A percentile compares a stretch with the other conserved stretches of the same genome.
phyloP scores from a whole-genome alignment of 2,797 vertebrate species.

The Cirrhinus mrigala region DNA sequence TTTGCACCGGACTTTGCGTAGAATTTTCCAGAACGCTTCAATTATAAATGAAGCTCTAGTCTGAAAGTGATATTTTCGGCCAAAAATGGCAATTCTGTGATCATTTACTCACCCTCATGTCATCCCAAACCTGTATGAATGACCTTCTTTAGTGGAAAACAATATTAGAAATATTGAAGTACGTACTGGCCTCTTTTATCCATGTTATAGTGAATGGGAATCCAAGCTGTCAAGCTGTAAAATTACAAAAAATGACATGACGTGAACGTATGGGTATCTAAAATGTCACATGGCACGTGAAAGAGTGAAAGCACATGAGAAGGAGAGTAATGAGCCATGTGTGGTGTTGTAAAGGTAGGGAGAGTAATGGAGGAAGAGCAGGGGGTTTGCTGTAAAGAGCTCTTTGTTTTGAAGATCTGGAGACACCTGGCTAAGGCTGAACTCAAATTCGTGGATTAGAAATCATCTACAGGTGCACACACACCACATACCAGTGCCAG shows the following conservation, averaged over 20 bases:
- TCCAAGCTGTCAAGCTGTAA: neutral
- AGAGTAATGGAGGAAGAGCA: slow-evolving; percentile 11
- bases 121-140: neutral
- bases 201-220: neutral
- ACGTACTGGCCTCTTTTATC: neutral
- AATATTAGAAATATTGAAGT: neutral
- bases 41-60: neutral
- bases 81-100: slow-evolving; percentile 5
- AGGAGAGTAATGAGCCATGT: slow-evolving; percentile 17
- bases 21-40: slow-evolving; percentile 17
- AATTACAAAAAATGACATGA: neutral
- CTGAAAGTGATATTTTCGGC: neutral
- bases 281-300: slow-evolving; percentile 14
- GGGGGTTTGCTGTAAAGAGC: slow-evolving; percentile 11
- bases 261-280: neutral
- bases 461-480: slow-evolving; percentile 7
- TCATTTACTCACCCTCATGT: neutral
- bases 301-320: neutral
- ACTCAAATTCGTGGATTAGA: neutral
- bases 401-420: slow-evolving; percentile 33
- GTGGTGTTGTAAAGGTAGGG: slow-evolving; percentile 31
- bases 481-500: neutral
- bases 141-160: neutral
- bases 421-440: slow-evolving; percentile 28
- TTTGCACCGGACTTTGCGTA: slow-evolving; percentile 23